Conservation (phyloP, 64 coral and sea anemone genomes). For the Actinia tenebrosa region DNA sequence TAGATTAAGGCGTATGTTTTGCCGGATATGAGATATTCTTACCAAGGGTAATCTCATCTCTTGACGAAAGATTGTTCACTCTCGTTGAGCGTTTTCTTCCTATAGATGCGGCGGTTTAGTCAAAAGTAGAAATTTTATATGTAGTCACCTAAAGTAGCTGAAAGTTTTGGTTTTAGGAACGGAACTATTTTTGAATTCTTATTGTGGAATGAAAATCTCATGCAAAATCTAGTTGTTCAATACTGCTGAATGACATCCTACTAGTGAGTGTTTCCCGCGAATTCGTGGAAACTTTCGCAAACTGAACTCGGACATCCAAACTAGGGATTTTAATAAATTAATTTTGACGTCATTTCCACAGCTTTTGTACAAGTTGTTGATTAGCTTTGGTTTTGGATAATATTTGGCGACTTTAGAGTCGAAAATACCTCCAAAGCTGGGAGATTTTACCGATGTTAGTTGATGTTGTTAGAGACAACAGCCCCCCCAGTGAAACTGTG, state of each 20-base stretch:
- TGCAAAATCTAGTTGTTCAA: too few species aligned
- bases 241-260: too few species aligned
- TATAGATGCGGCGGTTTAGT: neutral
- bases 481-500: neutral
- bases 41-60: neutral
- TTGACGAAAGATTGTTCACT: neutral
- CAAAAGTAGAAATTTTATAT: neutral
- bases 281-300: too few species aligned
- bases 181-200: too few species aligned
- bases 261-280: too few species aligned
- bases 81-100: neutral
- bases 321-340: neutral
- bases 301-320: neutral
- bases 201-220: neutral
- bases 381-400: neutral
- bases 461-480: neutral
- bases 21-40: neutral
- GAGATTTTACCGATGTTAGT: neutral
- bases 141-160: neutral
- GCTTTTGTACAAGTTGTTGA: neutral
- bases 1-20: neutral
- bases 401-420: neutral
- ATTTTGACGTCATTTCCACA: neutral
- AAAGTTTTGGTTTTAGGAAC: neutral
- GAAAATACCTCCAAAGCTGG: neutral